Evolutionary conservation across 2,888 invertebrate species (phyloP).

Genomic region (Pardosa pseudoannulata): DNA sequence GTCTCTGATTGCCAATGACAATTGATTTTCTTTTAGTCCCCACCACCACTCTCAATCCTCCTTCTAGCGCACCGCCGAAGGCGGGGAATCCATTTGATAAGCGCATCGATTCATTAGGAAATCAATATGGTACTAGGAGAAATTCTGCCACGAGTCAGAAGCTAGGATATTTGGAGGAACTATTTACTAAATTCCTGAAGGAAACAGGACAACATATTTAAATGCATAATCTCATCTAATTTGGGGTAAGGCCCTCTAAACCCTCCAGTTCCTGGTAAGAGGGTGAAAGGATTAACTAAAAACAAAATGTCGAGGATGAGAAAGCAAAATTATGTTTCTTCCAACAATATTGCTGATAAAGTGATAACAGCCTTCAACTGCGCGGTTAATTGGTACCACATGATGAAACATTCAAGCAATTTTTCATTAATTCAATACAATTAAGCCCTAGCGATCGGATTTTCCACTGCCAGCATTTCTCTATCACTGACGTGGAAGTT

Average conservation of each 20-base stretch:
- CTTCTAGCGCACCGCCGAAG: conserved; percentile 6
- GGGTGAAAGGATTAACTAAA: no score
- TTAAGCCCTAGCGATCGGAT: background rate
- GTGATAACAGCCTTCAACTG: no score
- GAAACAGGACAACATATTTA: background rate
- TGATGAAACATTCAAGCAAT: background rate
- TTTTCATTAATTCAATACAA: background rate
- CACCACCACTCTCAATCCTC: conserved; percentile 30
- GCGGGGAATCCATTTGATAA: conserved; percentile 63
- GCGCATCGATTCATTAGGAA: conserved; percentile 68
- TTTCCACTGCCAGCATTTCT: background rate
- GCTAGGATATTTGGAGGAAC: background rate
- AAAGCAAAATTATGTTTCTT: background rate
- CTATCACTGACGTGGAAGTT: conserved; percentile 1
- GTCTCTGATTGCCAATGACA: conserved; percentile 68
- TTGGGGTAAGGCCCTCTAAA: no score
- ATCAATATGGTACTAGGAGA: conserved; percentile 33
- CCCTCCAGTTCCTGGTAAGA: no score
- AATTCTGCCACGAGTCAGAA: background rate
- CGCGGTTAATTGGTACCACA: background rate
- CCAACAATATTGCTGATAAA: background rate
- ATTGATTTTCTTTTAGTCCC: conserved; percentile 54
- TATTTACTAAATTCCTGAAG: background rate
- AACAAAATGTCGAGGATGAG: background rate
- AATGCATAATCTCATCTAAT: no score